Evolutionary conservation across 2,797 vertebrate species (phyloP), one percentile per base, ranked within the genome.

Genomic region (Peromyscus melanophrys): DNA sequence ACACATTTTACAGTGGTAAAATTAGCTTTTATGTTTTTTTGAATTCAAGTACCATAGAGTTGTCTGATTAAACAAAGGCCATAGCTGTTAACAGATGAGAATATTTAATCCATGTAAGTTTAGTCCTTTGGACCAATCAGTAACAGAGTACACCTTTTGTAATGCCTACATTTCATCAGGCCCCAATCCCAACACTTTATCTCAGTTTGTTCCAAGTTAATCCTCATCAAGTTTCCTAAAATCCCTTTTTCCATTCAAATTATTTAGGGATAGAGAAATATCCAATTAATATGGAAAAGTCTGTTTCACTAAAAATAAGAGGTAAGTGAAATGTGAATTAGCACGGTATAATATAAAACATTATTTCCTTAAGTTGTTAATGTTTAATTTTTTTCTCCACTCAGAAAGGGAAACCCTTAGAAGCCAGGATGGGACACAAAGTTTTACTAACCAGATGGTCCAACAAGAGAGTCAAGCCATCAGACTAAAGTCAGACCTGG

Each of bases 171-270:
- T 86, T 49, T 89, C 34, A 94, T 12, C 16, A 43, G 12, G 31
- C 55, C 21, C 4, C 46, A 96, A 89, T 27, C 4, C 14, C 40
- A 87, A 65, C 1, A 25, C 71, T 77, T 73, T 52, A 89, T 81
- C 29, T 65, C 59, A 17, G 0, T 67, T 82, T 92, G 5, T 23
- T 19, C 13, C n/a, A 75, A 61, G 14, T 65, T 73, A 37, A n/a
- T 4, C 27, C 16, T 84, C n/a, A 71, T 77, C 75, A 52, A 49
- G 10, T 61, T 23, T 37, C 7, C 13, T 34, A 7, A 78, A 88
- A 43, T 31, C 6, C 89, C 80, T 86, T 43, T n/a, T 59, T 89
- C 43, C 82, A 88, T 75, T 61, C 76, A 75, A 82, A 95, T 52
- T 84, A 82, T 52, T 95, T 92, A 84, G 25, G 4, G 49, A 73